Evolutionary conservation across 2,113 vertebrate genomes (phyloP), one percentile per base, ranked within the genome.

Genomic region (Lepus timidus): DNA sequence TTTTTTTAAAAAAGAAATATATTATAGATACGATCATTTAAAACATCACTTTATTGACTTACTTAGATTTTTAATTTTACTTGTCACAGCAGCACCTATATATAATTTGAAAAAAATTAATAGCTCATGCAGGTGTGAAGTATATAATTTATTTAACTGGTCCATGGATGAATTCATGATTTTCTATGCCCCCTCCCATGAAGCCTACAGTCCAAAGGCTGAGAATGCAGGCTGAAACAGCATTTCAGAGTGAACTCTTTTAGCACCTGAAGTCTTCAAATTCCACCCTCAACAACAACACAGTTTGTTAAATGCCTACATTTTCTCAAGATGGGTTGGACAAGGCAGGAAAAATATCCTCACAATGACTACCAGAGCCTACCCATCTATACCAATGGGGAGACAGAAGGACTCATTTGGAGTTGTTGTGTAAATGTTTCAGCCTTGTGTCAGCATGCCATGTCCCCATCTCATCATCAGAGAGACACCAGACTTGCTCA

Each of bases 231-330:
- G 14, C 71, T 95, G 36, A 90, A 27, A 36, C 71, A 51, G 27
- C 55, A 74, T 92, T 85, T 90, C 61, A 92, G 67, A 84, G 17
- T 82, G 88, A 89, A 90, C 51, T 79, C 4, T 90, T 90, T 81
- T 78, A 44, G n/a, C 2, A 55, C 4, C 16, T 19, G 55, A 12
- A 67, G 14, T 1, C 0, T n/a, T 84, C 13, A 39, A 64, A 29
- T 4, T 94, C 10, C 8, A 88, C 14, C 27, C 19, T 87, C 55
- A 58, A 29, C 12, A 80, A 49, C 0, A 55, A 55, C 23, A 68
- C 1, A 49, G 9, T 82, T 78, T 81, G 58, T 88, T 36, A 9
- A 95, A 49, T 84, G 33, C 84, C 52, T 75, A 52, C 22, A 39
- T 1, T 65, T 95, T 95, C 39, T 83, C 65, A 22, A 91, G 39